Evolutionary conservation across 2,888 invertebrate species (phyloP), one percentile per base, ranked within the genome.

Genomic region (Encarsia formosa): DNA sequence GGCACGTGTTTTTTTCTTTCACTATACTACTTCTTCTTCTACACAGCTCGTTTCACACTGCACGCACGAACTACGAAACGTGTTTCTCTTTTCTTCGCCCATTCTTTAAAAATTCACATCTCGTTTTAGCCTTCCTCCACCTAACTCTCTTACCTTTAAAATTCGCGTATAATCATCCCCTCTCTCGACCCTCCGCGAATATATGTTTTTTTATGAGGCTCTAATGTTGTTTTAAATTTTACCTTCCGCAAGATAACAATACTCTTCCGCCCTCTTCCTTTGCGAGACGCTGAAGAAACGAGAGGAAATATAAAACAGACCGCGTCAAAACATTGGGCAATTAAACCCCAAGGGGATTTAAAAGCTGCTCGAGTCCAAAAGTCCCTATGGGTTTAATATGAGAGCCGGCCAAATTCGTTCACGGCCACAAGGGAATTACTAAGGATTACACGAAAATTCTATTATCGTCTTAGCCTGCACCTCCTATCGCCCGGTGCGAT

Each of bases 321-420:
- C 63, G 66, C 67, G 67, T 71, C 69, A 71, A 72, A 72, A 72
- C 70, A 69, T 63, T 63, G 67, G 62, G 62, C 73, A 73, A 73
- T 73, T 73, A 73, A 71, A 68, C 70, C 73, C 63, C 68, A 57
- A 62, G 68, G 71, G 71, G 66, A 68, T 73, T 68, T 64, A 64
- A 67, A 69, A 64, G 62, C 63, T 58, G 54, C 52, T 56, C 50
- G 57, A 52, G 29, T 29, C n/a, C n/a, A n/a, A n/a, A n/a, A n/a
- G 29, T 29, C 29, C 29, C 29, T 29, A 9, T 9, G 29, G 13
- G 8, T 29, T 29, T 29, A 13, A 13, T 29, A 29, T 29, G 13
- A 24, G 35, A 24, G 20, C 18, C 20, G 16, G 34, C 9, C 40
- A 6, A 52, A 61, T 59, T 66, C 63, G 61, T 63, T 48, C 54